Conservation (phyloP, 2,888 invertebrate genomes). For the Spodoptera littoralis region DNA sequence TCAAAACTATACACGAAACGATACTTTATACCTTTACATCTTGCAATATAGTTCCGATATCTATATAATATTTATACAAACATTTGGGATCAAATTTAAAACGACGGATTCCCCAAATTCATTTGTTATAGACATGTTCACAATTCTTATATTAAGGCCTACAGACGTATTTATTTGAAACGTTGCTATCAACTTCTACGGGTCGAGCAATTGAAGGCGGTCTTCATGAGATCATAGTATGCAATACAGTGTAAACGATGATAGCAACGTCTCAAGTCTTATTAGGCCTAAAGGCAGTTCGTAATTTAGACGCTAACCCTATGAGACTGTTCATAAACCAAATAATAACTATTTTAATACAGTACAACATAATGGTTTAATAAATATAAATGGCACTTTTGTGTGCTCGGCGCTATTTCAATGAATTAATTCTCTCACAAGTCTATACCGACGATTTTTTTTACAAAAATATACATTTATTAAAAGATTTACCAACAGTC, state of each 20-base stretch:
- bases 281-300: conserved; percentile 51
- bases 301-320: conserved; percentile 43
- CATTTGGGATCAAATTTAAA: conserved; percentile 35
- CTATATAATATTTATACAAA: conserved; percentile 30
- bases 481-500: conserved; percentile 48
- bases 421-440: no score
- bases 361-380: not conserved
- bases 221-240: conserved; percentile 35
- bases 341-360: conserved; percentile 20
- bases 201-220: conserved; percentile 21
- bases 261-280: conserved; percentile 38
- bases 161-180: conserved; percentile 15
- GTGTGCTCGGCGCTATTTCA: not conserved
- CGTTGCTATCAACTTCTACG: conserved; percentile 45
- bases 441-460: conserved; percentile 1
- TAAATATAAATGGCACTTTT: conserved; percentile 19
- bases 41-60: conserved; percentile 37
- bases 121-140: conserved; percentile 14
- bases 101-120: conserved; percentile 36
- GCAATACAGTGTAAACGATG: conserved; percentile 33
- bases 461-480: conserved; percentile 46
- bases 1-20: conserved; percentile 26
- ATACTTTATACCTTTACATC: conserved; percentile 15
- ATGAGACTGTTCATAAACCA: conserved; percentile 54
- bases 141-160: conserved; percentile 46